phyloP scores from a whole-genome alignment of 2,113 vertebrate species.

The Gnathonemus echidnorhynchus region DNA sequence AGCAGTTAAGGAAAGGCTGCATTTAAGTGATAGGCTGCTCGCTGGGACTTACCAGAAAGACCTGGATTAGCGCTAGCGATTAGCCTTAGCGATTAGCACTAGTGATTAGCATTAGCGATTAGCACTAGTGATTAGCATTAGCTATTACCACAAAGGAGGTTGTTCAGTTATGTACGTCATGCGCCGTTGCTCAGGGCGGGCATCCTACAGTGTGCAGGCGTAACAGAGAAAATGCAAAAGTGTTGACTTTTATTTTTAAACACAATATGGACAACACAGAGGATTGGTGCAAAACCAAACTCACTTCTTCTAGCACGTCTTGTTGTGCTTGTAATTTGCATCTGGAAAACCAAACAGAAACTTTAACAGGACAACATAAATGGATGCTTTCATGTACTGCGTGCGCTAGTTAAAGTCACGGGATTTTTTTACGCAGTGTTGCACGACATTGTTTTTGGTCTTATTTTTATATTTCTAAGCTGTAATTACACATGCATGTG shows the following conservation, averaged over 20 bases:
- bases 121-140: background rate
- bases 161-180: background rate
- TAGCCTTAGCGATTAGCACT: background rate
- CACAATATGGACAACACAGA: background rate
- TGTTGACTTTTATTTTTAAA: background rate
- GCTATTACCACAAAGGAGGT: background rate
- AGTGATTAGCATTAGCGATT: background rate
- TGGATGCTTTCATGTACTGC: background rate
- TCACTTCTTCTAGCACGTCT: background rate
- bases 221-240: background rate
- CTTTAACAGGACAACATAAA: constrained; percentile 33
- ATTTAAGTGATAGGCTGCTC: background rate
- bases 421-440: background rate
- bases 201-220: background rate
- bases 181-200: background rate
- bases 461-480: constrained; percentile 30
- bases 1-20: background rate
- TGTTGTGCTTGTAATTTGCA: background rate
- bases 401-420: background rate
- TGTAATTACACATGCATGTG: constrained; percentile 22
- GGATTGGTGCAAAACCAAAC: background rate
- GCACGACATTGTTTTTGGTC: constrained; percentile 40
- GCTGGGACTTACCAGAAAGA: background rate
- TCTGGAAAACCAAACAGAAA: background rate
- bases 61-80: background rate